These are phyloP conservation scores for Argynnis bischoffii DNA, from an alignment of 2,888 invertebrate species.

Conservation along the genomic window DNA sequence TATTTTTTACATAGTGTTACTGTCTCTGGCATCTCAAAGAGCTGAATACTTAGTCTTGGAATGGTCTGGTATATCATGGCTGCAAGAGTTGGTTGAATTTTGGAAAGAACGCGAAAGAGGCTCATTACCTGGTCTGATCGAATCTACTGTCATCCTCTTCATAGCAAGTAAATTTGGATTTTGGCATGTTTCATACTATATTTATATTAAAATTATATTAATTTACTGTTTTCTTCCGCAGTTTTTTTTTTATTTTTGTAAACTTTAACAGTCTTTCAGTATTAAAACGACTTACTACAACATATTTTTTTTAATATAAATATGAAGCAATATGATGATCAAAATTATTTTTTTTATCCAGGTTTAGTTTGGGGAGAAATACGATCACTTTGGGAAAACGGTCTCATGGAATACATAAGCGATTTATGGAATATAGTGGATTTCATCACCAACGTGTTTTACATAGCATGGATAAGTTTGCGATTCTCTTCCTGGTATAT, in stretches of 20 bases:
- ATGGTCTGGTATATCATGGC: conserved; percentile 89
- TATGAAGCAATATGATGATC: background rate
- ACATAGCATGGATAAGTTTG: conserved; percentile 95
- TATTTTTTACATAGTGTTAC: conserved; percentile 84
- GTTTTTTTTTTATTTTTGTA: background rate
- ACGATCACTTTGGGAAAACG: conserved; percentile 94
- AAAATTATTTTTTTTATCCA: conserved; percentile 56
- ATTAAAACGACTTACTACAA: background rate
- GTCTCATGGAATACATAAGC: conserved; percentile 93
- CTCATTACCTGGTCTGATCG: conserved; percentile 89
- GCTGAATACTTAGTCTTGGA: conserved; percentile 91
- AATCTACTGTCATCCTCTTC: conserved; percentile 92
- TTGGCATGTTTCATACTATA: conserved; percentile 52
- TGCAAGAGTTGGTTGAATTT: conserved; percentile 87
- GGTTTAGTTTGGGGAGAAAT: conserved; percentile 98
- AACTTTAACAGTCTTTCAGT: background rate
- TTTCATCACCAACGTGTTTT: conserved; percentile 97
- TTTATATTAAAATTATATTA: background rate
- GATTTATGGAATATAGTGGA: conserved; percentile 99
- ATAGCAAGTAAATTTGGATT: conserved; percentile 88
- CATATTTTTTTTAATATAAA: no score
- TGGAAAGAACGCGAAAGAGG: conserved; percentile 92
- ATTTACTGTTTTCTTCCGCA: background rate
- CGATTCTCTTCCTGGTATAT: conserved; percentile 94
- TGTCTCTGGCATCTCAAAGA: conserved; percentile 96